Percentiles rank a stretch among this genome's conserved stretches.
Evolutionary conservation across 2,113 vertebrate genomes (phyloP).

Genomic region (Thermophis baileyi): DNA sequence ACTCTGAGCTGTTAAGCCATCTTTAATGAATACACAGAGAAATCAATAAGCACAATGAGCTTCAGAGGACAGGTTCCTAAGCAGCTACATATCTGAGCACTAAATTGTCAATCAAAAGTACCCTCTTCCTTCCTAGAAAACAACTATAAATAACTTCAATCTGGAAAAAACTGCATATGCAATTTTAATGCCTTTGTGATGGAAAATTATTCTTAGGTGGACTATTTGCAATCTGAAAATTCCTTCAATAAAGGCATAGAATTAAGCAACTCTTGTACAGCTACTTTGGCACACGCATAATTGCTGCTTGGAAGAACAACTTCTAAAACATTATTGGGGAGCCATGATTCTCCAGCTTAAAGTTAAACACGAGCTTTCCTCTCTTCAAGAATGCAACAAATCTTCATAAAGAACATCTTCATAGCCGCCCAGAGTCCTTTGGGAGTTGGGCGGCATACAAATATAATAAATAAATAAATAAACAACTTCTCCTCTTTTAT

Average conservation of each 20-base stretch:
- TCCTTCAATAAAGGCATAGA: background rate
- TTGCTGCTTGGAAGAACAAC: background rate
- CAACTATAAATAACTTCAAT: background rate
- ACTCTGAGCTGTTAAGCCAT: background rate
- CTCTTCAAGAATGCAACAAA: background rate
- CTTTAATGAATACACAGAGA: slow-evolving; percentile 11
- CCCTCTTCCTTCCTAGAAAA: background rate
- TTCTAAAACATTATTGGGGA: background rate
- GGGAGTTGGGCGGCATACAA: too few species aligned
- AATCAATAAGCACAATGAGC: slow-evolving; percentile 12
- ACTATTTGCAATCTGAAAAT: background rate
- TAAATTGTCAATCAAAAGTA: background rate
- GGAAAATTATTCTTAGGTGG: background rate
- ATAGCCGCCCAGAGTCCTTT: too few species aligned
- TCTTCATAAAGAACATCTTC: background rate
- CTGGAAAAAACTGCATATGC: background rate
- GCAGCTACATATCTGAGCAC: background rate
- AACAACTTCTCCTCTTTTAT: too few species aligned
- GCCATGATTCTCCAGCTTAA: background rate
- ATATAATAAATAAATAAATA: too few species aligned
- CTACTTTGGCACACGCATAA: slow-evolving; percentile 1
- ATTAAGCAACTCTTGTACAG: background rate
- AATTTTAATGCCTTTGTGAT: background rate
- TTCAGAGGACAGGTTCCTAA: background rate
- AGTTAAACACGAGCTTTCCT: background rate